phyloP scores from a whole-genome alignment of 2,113 vertebrate species.

The Syngnathus floridae region DNA sequence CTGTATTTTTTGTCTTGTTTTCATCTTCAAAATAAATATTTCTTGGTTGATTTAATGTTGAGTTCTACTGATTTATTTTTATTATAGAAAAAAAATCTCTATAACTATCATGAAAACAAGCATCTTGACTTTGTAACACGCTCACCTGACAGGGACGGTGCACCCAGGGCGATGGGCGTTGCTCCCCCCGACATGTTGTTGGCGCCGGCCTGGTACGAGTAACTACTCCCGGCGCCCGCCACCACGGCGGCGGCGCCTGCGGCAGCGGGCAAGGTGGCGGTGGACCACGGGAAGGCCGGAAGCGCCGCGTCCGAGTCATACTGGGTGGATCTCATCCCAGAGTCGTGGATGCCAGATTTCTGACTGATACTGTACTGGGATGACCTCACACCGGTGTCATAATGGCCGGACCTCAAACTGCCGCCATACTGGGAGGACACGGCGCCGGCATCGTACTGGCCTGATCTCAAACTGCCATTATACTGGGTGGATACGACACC shows the following conservation, averaged over 20 bases:
- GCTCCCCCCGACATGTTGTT: conserved; percentile 57
- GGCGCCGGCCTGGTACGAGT: conserved; percentile 48
- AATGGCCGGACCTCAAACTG: conserved; percentile 18
- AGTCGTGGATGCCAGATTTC: conserved; percentile 31
- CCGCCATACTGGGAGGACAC: conserved; percentile 19
- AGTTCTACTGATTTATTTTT: too few relatives aligned
- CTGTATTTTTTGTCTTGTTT: too few relatives aligned
- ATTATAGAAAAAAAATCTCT: background rate
- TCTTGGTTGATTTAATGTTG: too few relatives aligned
- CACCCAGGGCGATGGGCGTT: background rate
- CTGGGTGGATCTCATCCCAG: background rate
- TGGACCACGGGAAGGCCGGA: conserved; percentile 58
- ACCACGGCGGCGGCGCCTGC: conserved; percentile 8
- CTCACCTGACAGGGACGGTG: conserved; percentile 63
- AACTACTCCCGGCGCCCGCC: conserved; percentile 30
- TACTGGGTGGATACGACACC: background rate
- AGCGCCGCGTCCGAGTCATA: conserved; percentile 35
- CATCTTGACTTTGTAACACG: background rate
- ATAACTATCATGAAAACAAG: too few relatives aligned
- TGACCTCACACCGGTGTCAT: conserved; percentile 28
- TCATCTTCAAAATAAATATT: too few relatives aligned
- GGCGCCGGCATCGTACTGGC: conserved; percentile 31
- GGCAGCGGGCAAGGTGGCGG: conserved; percentile 51
- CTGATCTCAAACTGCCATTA: conserved; percentile 8
- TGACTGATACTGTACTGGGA: conserved; percentile 41